phyloP scores from a whole-genome alignment of 2,888 invertebrate species.

The Caenorhabditis parvicauda region DNA sequence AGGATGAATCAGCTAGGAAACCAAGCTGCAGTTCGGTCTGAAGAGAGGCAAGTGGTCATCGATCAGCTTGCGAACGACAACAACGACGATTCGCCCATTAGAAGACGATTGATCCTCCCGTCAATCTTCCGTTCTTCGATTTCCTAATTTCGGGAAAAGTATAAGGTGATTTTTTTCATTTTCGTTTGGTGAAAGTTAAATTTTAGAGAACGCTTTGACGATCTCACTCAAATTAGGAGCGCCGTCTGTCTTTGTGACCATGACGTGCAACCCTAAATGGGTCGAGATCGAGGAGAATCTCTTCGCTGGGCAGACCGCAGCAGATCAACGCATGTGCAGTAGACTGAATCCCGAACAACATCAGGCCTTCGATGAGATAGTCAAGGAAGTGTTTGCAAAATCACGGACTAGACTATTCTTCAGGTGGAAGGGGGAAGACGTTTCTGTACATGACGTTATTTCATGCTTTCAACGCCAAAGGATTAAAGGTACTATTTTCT shows the following conservation, averaged over 20 bases:
- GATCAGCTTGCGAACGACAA: conserved; percentile 17
- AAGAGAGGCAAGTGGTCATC: conserved; percentile 43
- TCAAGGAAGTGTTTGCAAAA: conserved; percentile 4
- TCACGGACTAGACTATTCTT: conserved; percentile 29
- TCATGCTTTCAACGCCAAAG: conserved; percentile 52
- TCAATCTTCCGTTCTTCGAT: conserved; percentile 35
- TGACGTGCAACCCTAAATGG: conserved; percentile 62
- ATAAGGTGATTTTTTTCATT: too few relatives aligned
- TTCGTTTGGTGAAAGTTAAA: too few relatives aligned
- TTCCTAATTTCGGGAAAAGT: too few relatives aligned
- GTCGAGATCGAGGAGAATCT: conserved; percentile 49
- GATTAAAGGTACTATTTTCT: too few relatives aligned
- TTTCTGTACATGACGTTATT: conserved; percentile 63
- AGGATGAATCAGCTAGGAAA: conserved; percentile 58
- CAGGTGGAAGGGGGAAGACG: conserved; percentile 65
- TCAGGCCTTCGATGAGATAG: not conserved
- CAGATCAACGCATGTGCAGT: conserved; percentile 17
- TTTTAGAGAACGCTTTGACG: conserved; percentile 46
- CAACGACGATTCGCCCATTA: conserved; percentile 4
- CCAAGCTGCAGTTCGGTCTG: conserved; percentile 54
- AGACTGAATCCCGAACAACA: conserved; percentile 18
- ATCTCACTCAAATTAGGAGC: conserved; percentile 43
- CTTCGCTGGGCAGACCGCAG: conserved; percentile 16
- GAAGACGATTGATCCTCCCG: conserved; percentile 49
- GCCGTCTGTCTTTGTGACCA: conserved; percentile 54